Evolutionary conservation across 2,113 vertebrate genomes (phyloP).

Genomic region (Proteles cristata): DNA sequence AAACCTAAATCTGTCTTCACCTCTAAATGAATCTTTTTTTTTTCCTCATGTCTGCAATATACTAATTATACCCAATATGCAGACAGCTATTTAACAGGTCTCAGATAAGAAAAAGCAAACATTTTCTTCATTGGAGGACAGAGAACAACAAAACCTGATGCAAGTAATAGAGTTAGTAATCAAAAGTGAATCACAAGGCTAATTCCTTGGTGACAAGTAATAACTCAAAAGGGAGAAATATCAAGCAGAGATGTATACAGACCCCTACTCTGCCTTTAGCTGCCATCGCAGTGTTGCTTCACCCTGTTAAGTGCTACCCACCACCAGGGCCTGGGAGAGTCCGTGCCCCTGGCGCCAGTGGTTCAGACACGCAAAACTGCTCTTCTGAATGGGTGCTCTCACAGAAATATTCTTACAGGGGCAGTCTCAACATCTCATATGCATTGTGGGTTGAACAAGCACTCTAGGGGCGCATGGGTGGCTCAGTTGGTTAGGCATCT

Average conservation of each 20-base stretch:
- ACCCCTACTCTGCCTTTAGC: neutral
- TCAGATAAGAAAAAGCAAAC: slow-evolving; percentile 16
- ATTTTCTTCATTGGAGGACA: neutral
- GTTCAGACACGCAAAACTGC: neutral
- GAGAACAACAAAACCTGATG: neutral
- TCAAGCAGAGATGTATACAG: neutral
- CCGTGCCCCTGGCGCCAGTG: neutral
- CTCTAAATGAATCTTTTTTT: neutral
- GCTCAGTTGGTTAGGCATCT: too few relatives aligned
- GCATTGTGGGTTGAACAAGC: neutral
- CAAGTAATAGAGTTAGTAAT: neutral
- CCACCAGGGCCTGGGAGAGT: neutral
- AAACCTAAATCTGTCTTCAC: slow-evolving; percentile 34
- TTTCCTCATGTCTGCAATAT: neutral
- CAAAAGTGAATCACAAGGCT: neutral
- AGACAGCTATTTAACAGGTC: neutral
- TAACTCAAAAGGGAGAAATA: neutral
- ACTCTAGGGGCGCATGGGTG: neutral
- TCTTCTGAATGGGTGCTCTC: neutral
- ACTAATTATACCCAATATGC: neutral
- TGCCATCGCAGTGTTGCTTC: neutral
- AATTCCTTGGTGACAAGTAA: neutral
- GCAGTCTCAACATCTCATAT: slow-evolving; percentile 7
- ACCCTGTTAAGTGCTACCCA: neutral
- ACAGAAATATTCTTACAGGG: neutral